Percentiles rank a stretch among this genome's conserved stretches.
These are phyloP conservation scores for Pycnomerus fuliginosus DNA, from an alignment of 2,888 invertebrate species.

Conservation along the genomic window DNA sequence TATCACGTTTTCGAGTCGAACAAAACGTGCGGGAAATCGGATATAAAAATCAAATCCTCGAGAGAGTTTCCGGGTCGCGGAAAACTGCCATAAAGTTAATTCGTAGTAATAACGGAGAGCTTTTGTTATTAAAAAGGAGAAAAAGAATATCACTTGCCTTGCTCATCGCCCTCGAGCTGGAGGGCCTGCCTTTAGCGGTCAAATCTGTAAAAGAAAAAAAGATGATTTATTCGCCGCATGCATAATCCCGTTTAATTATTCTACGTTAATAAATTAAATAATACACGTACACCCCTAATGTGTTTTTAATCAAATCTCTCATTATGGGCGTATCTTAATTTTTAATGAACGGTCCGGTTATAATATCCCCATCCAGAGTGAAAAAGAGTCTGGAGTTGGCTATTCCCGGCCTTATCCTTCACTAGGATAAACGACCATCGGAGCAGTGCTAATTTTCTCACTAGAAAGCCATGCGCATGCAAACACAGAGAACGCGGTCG, in stretches of 20 bases:
- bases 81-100: conserved; percentile 36
- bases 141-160: conserved; percentile 41
- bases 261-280: conserved; percentile 28
- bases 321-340: conserved; percentile 52
- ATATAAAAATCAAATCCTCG: conserved; percentile 45
- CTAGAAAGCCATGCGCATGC: conserved; percentile 48
- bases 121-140: conserved; percentile 12
- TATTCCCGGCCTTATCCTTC: neutral
- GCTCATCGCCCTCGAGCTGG: conserved; percentile 47
- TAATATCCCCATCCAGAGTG: conserved; percentile 12
- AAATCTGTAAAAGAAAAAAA: conserved; percentile 46
- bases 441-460: conserved; percentile 45
- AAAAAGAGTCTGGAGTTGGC: conserved; percentile 4
- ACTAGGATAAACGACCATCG: conserved; percentile 18
- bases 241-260: conserved; percentile 21
- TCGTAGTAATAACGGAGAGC: conserved; percentile 27
- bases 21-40: conserved; percentile 47
- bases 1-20: conserved; percentile 44
- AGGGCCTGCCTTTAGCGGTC: conserved; percentile 42
- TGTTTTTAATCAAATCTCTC: conserved; percentile 54
- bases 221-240: neutral
- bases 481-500: conserved; percentile 49
- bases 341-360: conserved; percentile 48
- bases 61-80: conserved; percentile 29
- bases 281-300: conserved; percentile 46